Evolutionary conservation across 2,113 vertebrate species (phyloP).

Genomic region (Ia io): DNA sequence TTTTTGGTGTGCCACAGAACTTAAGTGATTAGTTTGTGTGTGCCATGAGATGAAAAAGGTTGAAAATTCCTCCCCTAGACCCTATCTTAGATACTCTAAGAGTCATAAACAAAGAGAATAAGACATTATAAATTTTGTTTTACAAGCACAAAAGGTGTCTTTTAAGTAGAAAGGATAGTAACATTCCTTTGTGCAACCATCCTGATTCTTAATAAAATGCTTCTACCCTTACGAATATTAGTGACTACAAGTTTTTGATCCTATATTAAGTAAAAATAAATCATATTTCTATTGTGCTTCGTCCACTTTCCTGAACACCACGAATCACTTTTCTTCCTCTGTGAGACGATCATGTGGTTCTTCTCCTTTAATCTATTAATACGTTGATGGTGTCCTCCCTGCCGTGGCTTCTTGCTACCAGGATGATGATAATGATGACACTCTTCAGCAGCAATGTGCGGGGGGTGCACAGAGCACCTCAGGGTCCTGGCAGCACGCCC

Average conservation of each 20-base stretch:
- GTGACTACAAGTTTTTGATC: neutral
- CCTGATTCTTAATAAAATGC: neutral
- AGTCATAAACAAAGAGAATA: neutral
- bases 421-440: neutral
- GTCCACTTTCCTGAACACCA: neutral
- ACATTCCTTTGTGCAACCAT: neutral
- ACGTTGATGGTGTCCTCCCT: neutral
- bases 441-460: neutral
- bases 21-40: neutral
- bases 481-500: neutral
- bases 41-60: neutral
- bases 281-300: neutral
- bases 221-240: neutral
- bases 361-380: neutral
- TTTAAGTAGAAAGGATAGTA: neutral
- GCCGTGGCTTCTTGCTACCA: neutral
- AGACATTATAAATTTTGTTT: neutral
- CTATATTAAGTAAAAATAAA: neutral
- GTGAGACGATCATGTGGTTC: neutral
- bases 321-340: neutral
- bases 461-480: neutral
- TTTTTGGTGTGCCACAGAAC: neutral
- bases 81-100: neutral
- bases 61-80: neutral
- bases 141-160: neutral